Evolutionary conservation across 2,888 invertebrate species (phyloP).

Genomic region (Lacanobia wlatinum): DNA sequence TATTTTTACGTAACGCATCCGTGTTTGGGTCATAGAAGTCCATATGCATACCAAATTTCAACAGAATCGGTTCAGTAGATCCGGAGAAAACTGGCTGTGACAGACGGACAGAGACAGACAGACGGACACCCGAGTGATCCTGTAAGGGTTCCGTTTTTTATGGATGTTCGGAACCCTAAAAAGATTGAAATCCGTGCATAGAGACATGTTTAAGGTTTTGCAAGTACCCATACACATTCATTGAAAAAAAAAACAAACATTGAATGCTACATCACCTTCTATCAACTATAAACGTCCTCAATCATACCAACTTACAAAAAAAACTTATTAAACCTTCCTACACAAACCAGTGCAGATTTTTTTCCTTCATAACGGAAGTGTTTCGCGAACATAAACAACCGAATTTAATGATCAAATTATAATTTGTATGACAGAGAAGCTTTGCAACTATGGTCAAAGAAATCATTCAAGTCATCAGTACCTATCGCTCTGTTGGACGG

Average conservation of each 20-base stretch:
- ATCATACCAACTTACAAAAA: not conserved
- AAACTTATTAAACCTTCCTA: not conserved
- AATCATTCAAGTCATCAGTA: slow-evolving; percentile 51
- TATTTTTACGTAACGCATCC: too few species aligned
- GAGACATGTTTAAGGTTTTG: too few species aligned
- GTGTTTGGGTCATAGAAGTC: too few species aligned
- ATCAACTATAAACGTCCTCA: not conserved
- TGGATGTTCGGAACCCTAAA: too few species aligned
- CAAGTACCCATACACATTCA: too few species aligned
- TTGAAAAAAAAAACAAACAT: not conserved
- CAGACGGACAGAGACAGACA: too few species aligned
- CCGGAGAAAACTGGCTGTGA: too few species aligned
- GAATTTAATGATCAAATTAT: slow-evolving; percentile 11
- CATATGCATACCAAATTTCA: too few species aligned
- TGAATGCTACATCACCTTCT: not conserved
- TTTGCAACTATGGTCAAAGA: slow-evolving; percentile 24
- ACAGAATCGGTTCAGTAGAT: too few species aligned
- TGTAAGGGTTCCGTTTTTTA: too few species aligned
- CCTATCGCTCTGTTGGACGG: slow-evolving; percentile 39
- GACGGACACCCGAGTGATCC: too few species aligned
- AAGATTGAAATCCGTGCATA: too few species aligned
- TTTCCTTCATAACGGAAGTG: not conserved
- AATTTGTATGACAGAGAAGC: slow-evolving; percentile 10
- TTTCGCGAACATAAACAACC: not conserved
- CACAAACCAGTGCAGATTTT: not conserved